Evolutionary conservation across 2,888 invertebrate genomes (phyloP).

Genomic region (Macropis europaea): DNA sequence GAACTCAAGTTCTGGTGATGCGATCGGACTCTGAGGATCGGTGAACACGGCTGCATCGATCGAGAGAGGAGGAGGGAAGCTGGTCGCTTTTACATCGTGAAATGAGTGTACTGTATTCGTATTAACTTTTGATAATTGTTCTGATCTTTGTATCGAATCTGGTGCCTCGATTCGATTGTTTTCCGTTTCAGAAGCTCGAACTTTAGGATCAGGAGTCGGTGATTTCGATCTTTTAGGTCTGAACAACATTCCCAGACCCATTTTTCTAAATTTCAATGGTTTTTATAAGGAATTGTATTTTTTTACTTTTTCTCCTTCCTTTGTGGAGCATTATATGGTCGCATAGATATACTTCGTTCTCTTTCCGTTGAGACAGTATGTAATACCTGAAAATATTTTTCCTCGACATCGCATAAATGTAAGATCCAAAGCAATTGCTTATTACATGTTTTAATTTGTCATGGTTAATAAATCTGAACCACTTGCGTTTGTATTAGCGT

Average conservation of each 20-base stretch:
- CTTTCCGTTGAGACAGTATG: not conserved
- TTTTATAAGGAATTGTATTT: not conserved
- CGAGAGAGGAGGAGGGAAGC: conserved; percentile 14
- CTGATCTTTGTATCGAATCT: not conserved
- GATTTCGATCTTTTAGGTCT: not conserved
- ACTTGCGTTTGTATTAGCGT: too few relatives aligned
- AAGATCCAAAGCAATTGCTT: not conserved
- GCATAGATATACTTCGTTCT: not conserved
- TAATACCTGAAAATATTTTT: not conserved
- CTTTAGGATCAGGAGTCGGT: not conserved
- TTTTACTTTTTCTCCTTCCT: conserved; percentile 6
- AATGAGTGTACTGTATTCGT: conserved; percentile 19
- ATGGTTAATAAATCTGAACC: not conserved
- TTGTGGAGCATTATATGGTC: not conserved
- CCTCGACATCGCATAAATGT: conserved; percentile 35
- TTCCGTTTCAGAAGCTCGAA: not conserved
- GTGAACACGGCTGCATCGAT: conserved; percentile 25
- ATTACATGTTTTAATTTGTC: not conserved
- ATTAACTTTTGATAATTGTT: not conserved
- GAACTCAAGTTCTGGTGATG: not conserved
- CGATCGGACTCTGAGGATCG: not conserved
- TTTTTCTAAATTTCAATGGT: conserved; percentile 13
- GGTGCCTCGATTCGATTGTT: not conserved
- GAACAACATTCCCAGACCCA: conserved; percentile 14
- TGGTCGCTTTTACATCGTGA: conserved; percentile 29